Conservation (phyloP, 2,888 invertebrate genomes). For the Amaurobius ferox region DNA sequence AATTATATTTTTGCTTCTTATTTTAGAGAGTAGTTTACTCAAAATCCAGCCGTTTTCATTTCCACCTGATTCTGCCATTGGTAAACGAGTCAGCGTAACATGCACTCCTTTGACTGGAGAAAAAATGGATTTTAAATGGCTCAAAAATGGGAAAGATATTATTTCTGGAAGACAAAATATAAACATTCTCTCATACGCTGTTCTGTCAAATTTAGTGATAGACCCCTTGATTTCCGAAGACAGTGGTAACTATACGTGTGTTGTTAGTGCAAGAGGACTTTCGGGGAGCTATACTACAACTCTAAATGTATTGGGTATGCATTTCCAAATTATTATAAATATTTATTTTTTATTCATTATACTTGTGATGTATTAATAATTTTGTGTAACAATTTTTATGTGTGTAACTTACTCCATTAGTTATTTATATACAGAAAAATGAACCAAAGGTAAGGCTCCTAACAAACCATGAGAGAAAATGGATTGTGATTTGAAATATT, state of each 20-base stretch:
- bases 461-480: too few relatives aligned
- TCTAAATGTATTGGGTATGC: conserved; percentile 58
- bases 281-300: conserved; percentile 36
- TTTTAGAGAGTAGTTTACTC: too few relatives aligned
- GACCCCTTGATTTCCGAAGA: conserved; percentile 51
- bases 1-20: too few relatives aligned
- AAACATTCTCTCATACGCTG: conserved; percentile 38
- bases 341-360: too few relatives aligned
- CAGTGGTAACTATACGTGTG: conserved; percentile 70
- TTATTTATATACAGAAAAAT: too few relatives aligned
- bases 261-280: conserved; percentile 51
- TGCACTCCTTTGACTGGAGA: conserved; percentile 35
- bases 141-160: conserved; percentile 36
- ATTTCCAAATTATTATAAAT: too few relatives aligned
- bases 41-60: conserved; percentile 52
- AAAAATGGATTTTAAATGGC: conserved; percentile 58
- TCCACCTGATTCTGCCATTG: conserved; percentile 35
- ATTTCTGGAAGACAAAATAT: conserved; percentile 17
- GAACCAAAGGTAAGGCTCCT: too few relatives aligned
- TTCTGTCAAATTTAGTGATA: conserved; percentile 40
- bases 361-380: too few relatives aligned
- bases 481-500: too few relatives aligned
- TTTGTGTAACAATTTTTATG: too few relatives aligned
- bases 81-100: conserved; percentile 36
- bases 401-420: too few relatives aligned